These are phyloP conservation scores for Mola mola DNA, from an alignment of 2,113 vertebrate species.

Conservation along the genomic window DNA sequence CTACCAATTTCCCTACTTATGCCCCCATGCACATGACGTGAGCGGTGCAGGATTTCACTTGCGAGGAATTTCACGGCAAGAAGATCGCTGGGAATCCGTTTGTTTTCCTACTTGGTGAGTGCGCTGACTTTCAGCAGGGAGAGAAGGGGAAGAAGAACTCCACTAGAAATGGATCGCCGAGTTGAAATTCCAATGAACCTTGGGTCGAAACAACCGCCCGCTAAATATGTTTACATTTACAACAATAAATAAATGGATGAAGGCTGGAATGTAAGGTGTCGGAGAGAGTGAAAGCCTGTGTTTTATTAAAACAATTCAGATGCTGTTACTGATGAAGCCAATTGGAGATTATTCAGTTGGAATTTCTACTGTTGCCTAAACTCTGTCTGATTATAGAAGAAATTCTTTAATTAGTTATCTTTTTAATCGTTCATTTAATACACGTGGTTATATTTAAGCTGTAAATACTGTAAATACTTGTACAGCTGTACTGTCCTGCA, in stretches of 20 bases:
- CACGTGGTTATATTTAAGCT: no score
- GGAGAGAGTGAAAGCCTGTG: slow-evolving; percentile 37
- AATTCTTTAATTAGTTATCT: no score
- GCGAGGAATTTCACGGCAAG: neutral
- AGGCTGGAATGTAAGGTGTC: slow-evolving; percentile 18
- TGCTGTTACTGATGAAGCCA: slow-evolving; percentile 39
- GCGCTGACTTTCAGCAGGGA: slow-evolving; percentile 15
- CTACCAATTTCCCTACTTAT: no score
- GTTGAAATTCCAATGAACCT: slow-evolving; percentile 34
- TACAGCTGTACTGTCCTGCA: no score
- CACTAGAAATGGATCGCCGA: slow-evolving; percentile 40
- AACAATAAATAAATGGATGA: slow-evolving; percentile 41
- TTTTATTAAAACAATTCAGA: no score
- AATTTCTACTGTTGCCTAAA: neutral
- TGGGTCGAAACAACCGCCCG: slow-evolving; percentile 39
- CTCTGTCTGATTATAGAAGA: neutral
- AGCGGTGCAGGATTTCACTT: no score
- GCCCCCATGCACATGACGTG: no score
- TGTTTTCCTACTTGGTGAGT: slow-evolving; percentile 26
- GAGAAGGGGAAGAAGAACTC: slow-evolving; percentile 37
- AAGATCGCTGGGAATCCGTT: slow-evolving; percentile 5
- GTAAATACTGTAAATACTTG: no score
- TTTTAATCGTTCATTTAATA: no score
- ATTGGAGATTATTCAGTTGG: slow-evolving; percentile 26
- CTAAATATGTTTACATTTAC: slow-evolving; percentile 41